Evolutionary conservation across 2,113 vertebrate species (phyloP), one percentile per base, ranked within the genome.

Genomic region (Passer montanus): DNA sequence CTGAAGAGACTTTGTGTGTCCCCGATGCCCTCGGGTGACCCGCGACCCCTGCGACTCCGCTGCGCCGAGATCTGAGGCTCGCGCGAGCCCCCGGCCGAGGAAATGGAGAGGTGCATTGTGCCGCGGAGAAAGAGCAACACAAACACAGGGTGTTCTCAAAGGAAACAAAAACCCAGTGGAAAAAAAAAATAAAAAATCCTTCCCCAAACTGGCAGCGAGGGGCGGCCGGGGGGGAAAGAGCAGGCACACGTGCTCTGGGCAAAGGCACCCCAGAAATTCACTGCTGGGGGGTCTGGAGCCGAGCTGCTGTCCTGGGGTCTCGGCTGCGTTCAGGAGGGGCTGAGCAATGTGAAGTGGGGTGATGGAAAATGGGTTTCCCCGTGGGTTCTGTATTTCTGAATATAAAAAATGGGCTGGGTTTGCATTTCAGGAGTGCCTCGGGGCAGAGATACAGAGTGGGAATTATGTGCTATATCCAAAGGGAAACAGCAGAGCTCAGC

Each of bases 51-150:
- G 97, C 97, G 96, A 95, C 97, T 98, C 91, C 3, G 77, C 91
- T 97, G 91, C n/a, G 73, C 93, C 43, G 91, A 97, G 97, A 98
- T 98, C 97, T 97, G 95, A 97, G 84, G 97, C 95, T 77, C 86
- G 84, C 46, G 79, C 50, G 60, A 96, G 97, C 97, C 96, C 97
- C 89, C 79, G 95, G 97, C 95, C 93, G 82, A 98, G 97, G 98
- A 98, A 98, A 98, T 97, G 97, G 98, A 98, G 98, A 98, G 97
- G 92, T 4, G 96, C 97, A 97, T 98, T 97, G 97, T 98, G 91
- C 95, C 89, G 81, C 74, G 93, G 97, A 98, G 98, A 98, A 98
- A 97, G 96, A 96, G 94, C 94, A 97, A 97, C 95, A 90, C 97
- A 98, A 98, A 97, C 97, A 98, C 92, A 78, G 97, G 96, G 95